These are phyloP conservation scores for Reinhardtius hippoglossoides DNA, from an alignment of 2,113 vertebrate species.

Conservation along the genomic window DNA sequence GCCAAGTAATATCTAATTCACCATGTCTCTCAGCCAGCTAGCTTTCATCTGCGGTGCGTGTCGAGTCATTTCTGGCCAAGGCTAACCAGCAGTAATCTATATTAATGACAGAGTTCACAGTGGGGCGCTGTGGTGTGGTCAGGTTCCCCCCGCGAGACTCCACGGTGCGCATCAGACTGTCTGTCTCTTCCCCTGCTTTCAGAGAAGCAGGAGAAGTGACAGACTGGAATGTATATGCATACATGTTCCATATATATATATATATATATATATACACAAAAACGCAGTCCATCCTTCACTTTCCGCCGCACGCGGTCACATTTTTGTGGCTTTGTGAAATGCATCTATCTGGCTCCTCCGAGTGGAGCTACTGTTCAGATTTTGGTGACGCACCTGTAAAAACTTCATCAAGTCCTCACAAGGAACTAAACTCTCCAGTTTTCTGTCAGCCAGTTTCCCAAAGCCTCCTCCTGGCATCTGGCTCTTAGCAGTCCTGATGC, in stretches of 20 bases:
- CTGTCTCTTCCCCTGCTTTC: conserved; percentile 60
- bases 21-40: conserved; percentile 20
- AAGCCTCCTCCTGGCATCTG: conserved; percentile 69
- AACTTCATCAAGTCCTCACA: not conserved
- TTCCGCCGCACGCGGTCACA: conserved; percentile 2
- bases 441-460: not conserved
- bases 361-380: not conserved
- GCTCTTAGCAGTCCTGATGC: conserved; percentile 50
- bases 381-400: conserved; percentile 1
- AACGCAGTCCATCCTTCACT: conserved; percentile 3
- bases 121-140: conserved; percentile 60
- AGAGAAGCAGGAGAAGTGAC: conserved; percentile 23
- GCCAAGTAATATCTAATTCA: conserved; percentile 20
- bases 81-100: conserved; percentile 50
- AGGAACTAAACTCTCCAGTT: not conserved
- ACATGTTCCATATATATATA: conserved; percentile 10
- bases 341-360: not conserved
- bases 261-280: not conserved
- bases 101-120: conserved; percentile 71
- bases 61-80: conserved; percentile 26
- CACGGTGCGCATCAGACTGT: conserved; percentile 54
- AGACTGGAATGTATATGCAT: conserved; percentile 28
- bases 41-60: conserved; percentile 56
- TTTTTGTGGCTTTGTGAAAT: conserved; percentile 28
- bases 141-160: conserved; percentile 33